These are phyloP conservation scores for Catharus bicknelli DNA, from an alignment of 2,113 vertebrate genomes.

Conservation along the genomic window DNA sequence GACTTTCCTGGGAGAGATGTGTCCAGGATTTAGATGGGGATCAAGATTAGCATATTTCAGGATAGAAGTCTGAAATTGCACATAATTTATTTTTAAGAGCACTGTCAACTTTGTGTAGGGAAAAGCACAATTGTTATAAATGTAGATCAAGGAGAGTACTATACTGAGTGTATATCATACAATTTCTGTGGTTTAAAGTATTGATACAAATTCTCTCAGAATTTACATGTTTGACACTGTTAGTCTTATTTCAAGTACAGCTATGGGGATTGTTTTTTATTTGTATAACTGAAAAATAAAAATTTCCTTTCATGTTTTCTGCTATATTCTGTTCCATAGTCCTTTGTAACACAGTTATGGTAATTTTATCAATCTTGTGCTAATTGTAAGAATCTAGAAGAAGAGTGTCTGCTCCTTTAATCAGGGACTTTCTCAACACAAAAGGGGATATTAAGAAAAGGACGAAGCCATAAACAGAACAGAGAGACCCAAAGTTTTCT, in stretches of 20 bases:
- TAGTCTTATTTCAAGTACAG: constrained; percentile 62
- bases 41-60: constrained; percentile 38
- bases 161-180: constrained; percentile 60
- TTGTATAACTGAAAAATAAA: constrained; percentile 78
- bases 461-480: not conserved
- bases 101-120: constrained; percentile 61
- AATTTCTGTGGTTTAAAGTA: constrained; percentile 60
- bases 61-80: constrained; percentile 45
- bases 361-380: not conserved
- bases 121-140: constrained; percentile 79
- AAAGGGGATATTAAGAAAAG: not conserved
- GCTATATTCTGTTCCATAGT: constrained; percentile 1
- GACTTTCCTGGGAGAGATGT: not conserved
- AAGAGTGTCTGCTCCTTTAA: not conserved
- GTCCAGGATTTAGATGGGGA: constrained; percentile 38
- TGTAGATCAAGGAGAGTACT: constrained; percentile 64
- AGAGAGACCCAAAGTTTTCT: not conserved
- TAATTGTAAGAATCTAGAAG: not conserved
- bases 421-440: not conserved
- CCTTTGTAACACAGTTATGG: not conserved
- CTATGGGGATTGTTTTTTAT: constrained; percentile 67
- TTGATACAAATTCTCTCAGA: constrained; percentile 53
- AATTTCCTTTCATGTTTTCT: constrained; percentile 21
- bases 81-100: constrained; percentile 65
- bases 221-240: constrained; percentile 64